Base-by-base conservation (phyloP, 2,888 invertebrate species). In the Harpalus rubripes region DNA sequence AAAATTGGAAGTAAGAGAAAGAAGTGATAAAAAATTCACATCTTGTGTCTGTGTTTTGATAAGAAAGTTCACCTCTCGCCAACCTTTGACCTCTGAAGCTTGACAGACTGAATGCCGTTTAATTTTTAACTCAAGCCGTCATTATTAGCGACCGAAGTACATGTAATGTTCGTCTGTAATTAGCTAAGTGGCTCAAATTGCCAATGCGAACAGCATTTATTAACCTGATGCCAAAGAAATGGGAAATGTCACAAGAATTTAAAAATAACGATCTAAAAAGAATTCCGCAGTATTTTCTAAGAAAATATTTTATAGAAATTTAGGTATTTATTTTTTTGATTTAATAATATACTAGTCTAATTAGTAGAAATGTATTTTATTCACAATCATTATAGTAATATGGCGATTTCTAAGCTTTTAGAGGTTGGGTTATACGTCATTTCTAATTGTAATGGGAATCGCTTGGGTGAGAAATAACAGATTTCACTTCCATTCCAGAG, bases 81-180 rank as follows among this genome's bases (percentile, higher is more conserved):
- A 52, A 52, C 44, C 44, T 52, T 52, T 52, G 68, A 68, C 68
- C 39, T 39, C 32, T 39, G 68, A 39, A 32, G 32, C 39, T 32
- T 68, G 68, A 39, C 68, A 68, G 68, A 68, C 39, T 68, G 68
- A 68, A 32, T 68, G 68, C 68, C 68, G 68, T 68, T 68, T 68
- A 68, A 68, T 68, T 68, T 68, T 68, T 44, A 74, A 74, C 16
- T 22, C 10, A 74, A 18, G 72, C 18, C 44, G 72, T 74, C 52
- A 74, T 74, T 44, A 74, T 44, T 41, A 74, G 72, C 18, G 44
- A 8, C 18, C 22, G 72, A 41, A 74, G 41, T 12, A 41, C 10
- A 74, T 18, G 16, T 44, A 74, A 74, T 44, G 44, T 18, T 44
- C 72, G 16, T 52, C 12, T 74, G 22, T 74, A 74, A 74, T 74